phyloP scores from a whole-genome alignment of 2,113 vertebrate species.

The Pelecanus crispus region DNA sequence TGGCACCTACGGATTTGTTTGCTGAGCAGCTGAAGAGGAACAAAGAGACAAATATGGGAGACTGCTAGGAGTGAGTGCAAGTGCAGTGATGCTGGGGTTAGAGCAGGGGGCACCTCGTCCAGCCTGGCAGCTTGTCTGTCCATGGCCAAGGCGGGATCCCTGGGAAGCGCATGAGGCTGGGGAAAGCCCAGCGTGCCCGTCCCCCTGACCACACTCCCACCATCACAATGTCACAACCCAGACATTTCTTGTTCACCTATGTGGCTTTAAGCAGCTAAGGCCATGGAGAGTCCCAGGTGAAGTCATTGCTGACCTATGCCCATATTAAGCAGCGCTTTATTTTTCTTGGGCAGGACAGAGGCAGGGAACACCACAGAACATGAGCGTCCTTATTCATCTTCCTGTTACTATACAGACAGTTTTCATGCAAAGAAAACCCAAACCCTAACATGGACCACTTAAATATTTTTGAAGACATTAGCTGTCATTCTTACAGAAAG shows the following conservation, averaged over 20 bases:
- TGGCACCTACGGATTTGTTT: background rate
- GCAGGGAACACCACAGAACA: accelerated
- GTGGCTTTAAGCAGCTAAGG: background rate
- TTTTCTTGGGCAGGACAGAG: background rate
- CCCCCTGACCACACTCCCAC: background rate
- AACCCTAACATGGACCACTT: background rate
- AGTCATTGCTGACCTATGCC: background rate
- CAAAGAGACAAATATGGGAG: background rate
- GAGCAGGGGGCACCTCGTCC: background rate
- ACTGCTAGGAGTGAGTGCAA: background rate
- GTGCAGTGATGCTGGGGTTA: background rate
- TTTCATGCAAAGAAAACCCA: background rate
- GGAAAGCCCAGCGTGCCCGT: accelerated
- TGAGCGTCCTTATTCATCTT: background rate
- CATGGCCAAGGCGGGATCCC: accelerated
- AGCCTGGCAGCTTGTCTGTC: background rate
- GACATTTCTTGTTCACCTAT: background rate
- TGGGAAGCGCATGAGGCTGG: background rate
- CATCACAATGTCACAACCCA: background rate
- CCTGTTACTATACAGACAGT: background rate
- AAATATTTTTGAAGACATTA: background rate
- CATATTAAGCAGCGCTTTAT: background rate
- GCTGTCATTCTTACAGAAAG: background rate
- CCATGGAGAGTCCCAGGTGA: background rate
- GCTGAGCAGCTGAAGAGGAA: background rate